Base-by-base conservation (phyloP, 2,888 invertebrate species). In the Dendrolimus pini region DNA sequence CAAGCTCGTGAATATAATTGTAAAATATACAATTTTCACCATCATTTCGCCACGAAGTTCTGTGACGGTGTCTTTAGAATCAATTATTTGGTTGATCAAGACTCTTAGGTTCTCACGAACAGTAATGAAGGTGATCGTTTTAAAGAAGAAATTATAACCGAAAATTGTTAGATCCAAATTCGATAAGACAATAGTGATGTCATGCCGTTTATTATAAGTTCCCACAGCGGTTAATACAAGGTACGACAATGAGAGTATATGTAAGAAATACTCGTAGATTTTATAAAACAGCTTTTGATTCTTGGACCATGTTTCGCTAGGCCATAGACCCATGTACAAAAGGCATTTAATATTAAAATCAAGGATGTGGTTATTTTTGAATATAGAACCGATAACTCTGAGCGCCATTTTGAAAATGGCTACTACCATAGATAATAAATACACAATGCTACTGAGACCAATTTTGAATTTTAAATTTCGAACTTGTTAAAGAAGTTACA, bases 261-360 rank as follows among this genome's bases (percentile, higher is more conserved):
- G 73, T 2, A 83, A 61, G 2, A 62, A 61, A 0, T 61, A 59
- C 64, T 81, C 77, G 57, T 82, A 88, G 0, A 74, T 56, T 66
- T 72, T 78, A 59, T 87, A 87, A 1, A 79, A 6, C 0, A 65
- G 9, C 10, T 59, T 59, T 58, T 74, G 66, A 7, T 58, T 64
- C 55, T 54, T 60, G 0, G 75, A 66, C 64, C 75, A 72, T 6
- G 71, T 59, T 13, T 81, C 66, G 12, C 69, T 64, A 0, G 83
- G 82, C 88, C 88, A 89, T 59, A 88, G 65, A 12, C 89, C 88
- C 2, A 83, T 77, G 3, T 68, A 65, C 59, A 72, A 77, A 41
- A 89, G 72, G 59, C 73, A 84, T 63, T 80, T 79, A 54, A 87
- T 61, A 62, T 88, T 88, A 53, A 83, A 79, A 53, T 77, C 73